Evolutionary conservation across 2,113 vertebrate genomes (phyloP).

Genomic region (Equus przewalskii): DNA sequence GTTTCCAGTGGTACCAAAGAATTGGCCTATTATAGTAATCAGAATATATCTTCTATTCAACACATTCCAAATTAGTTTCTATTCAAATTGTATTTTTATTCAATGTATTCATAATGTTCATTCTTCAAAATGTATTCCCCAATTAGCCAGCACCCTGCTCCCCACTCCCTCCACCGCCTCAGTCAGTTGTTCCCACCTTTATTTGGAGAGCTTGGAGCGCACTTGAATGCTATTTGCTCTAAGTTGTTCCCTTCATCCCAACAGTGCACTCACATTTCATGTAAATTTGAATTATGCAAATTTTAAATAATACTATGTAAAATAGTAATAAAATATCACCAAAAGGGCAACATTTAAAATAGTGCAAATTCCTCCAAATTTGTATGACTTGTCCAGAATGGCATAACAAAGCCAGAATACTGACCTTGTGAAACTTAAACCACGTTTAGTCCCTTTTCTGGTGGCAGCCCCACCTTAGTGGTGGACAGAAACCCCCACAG

Average conservation of each 20-base stretch:
- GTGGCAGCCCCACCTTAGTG: fast-evolving
- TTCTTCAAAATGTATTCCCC: constrained; percentile 10
- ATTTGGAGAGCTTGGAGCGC: neutral
- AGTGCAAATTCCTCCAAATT: neutral
- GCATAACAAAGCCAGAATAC: neutral
- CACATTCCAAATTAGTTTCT: constrained; percentile 43
- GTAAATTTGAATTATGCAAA: constrained; percentile 35
- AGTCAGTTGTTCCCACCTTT: neutral
- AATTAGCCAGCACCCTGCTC: neutral
- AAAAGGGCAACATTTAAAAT: neutral
- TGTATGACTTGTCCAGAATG: neutral
- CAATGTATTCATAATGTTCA: constrained; percentile 25
- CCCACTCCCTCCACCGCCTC: too few species aligned
- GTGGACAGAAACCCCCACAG: neutral
- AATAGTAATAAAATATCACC: neutral
- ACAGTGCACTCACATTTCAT: neutral
- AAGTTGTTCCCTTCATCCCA: neutral
- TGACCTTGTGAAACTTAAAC: neutral
- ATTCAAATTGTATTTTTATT: constrained; percentile 45
- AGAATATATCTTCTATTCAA: constrained; percentile 54
- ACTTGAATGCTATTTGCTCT: neutral
- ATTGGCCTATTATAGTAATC: constrained; percentile 43
- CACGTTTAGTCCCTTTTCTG: neutral
- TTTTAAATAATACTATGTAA: constrained; percentile 3
- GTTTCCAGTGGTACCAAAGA: constrained; percentile 40